A percentile compares a stretch with the other conserved stretches of the same genome.
These are phyloP conservation scores for Aphodius granarius DNA, from an alignment of 2,888 invertebrate species.

Conservation along the genomic window DNA sequence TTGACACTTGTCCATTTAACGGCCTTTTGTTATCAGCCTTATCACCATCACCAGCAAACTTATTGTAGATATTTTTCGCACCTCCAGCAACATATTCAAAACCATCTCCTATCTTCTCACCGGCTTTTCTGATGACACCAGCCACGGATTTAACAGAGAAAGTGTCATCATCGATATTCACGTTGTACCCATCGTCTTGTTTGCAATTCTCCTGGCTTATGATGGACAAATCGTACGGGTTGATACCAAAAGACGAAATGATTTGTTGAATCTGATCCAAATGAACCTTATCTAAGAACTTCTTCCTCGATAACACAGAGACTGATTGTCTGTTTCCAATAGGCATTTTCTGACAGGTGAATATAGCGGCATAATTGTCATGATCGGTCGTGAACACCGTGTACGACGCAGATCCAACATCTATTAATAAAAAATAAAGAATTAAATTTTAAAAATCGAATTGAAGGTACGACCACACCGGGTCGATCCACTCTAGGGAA, in stretches of 20 bases:
- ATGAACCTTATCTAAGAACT: slow-evolving; percentile 70
- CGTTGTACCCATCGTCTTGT: slow-evolving; percentile 62
- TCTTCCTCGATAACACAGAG: slow-evolving; percentile 76
- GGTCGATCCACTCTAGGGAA: too few relatives aligned
- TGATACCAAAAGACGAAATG: slow-evolving; percentile 67
- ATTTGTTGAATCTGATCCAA: slow-evolving; percentile 69
- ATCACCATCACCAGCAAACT: slow-evolving; percentile 48
- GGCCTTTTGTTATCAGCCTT: slow-evolving; percentile 40
- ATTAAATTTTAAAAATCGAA: not conserved
- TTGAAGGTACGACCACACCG: too few relatives aligned
- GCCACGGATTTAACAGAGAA: slow-evolving; percentile 75
- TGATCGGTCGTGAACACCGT: slow-evolving; percentile 77
- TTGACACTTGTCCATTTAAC: slow-evolving; percentile 47
- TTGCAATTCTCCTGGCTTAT: slow-evolving; percentile 72
- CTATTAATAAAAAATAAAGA: slow-evolving; percentile 52
- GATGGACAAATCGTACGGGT: slow-evolving; percentile 75
- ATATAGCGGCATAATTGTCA: slow-evolving; percentile 71
- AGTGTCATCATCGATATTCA: slow-evolving; percentile 75
- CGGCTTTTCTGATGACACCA: slow-evolving; percentile 70
- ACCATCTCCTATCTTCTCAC: slow-evolving; percentile 66
- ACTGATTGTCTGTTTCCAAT: slow-evolving; percentile 78
- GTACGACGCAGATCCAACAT: slow-evolving; percentile 74
- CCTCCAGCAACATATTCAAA: slow-evolving; percentile 72
- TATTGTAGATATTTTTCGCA: slow-evolving; percentile 71
- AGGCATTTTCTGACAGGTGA: slow-evolving; percentile 76